Base-by-base conservation (phyloP, 2,113 vertebrate species). In the Nesoenas mayeri region DNA sequence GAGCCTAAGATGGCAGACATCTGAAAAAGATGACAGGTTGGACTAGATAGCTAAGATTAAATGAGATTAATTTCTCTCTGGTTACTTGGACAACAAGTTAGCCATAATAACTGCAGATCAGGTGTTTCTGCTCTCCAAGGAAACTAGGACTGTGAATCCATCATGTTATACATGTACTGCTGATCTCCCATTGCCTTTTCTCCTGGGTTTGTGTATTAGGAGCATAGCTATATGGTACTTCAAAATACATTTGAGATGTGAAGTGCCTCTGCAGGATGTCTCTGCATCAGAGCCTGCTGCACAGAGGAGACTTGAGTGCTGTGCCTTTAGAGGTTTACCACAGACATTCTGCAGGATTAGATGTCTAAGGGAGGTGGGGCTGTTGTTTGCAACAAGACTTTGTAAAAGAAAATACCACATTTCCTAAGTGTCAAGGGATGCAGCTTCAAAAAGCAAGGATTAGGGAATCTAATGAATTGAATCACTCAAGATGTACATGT, bases 311-410 rank as follows among this genome's bases (percentile, higher is more conserved):
- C n/a, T 77, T 29, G 17, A 89, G 56, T 79, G 31, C 81, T 65
- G 21, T 72, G 70, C 36, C 69, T 82, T 92, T 88, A 85, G 71
- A 94, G 87, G 26, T 21, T 82, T 96, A 95, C 42, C 71, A 80
- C 50, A 85, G 65, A 15, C 31, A 14, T 56, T 83, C 56, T 85
- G 42, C 50, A 66, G 79, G 54, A 67, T 80, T 82, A 70, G 58
- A 58, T 66, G n/a, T 56, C 79, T 79, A 24, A 72, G 66, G 71
- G 29, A 74, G 29, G 13, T 50, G 28, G 40, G 32, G 28, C 14
- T 90, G 54, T 65, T 97, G 65, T 88, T 93, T 71, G 28, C 54
- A 83, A 38, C 25, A 70, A 67, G 60, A 16, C 26, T 79, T 81
- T 47, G 32, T 40, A 31, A 78, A 81, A 60, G 47, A 93, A 94